Evolutionary conservation across 2,888 invertebrate species (phyloP).

Genomic region (Trissoscelio sp.): DNA sequence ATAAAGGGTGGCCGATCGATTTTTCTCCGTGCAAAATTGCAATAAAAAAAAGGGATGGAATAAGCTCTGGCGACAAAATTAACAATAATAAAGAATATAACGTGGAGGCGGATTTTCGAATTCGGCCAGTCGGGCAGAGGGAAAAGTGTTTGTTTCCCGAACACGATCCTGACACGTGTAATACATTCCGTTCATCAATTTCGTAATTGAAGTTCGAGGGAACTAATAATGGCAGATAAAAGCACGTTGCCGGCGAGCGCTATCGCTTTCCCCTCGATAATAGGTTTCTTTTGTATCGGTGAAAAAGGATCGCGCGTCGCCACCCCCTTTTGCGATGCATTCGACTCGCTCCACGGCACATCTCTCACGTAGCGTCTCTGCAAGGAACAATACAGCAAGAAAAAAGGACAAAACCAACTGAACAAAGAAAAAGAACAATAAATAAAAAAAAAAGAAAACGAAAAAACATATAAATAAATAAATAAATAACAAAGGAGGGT

Average conservation of each 20-base stretch:
- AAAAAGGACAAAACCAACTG: constrained; percentile 47
- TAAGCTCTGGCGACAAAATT: neutral
- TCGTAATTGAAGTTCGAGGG: constrained; percentile 60
- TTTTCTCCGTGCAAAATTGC: constrained; percentile 1
- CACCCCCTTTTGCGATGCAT: constrained; percentile 58
- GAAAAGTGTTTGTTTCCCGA: constrained; percentile 45
- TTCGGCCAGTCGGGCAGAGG: constrained; percentile 34
- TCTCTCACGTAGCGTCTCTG: constrained; percentile 60
- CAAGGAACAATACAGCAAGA: constrained; percentile 59
- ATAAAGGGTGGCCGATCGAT: constrained; percentile 41
- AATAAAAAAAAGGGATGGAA: neutral
- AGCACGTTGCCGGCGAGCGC: constrained; percentile 43
- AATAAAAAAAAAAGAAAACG: constrained; percentile 31
- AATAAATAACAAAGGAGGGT: constrained; percentile 39
- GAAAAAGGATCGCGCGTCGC: constrained; percentile 62
- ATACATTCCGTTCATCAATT: constrained; percentile 52
- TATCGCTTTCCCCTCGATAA: constrained; percentile 64
- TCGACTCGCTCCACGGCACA: constrained; percentile 62
- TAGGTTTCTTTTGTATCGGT: constrained; percentile 65
- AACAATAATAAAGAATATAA: neutral
- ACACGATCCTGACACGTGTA: constrained; percentile 58
- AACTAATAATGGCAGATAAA: constrained; percentile 61
- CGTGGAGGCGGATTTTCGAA: constrained; percentile 22
- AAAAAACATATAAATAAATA: constrained; percentile 15
- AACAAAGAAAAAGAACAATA: constrained; percentile 2